Percentiles rank a stretch among this genome's conserved stretches.
Evolutionary conservation across 2,797 vertebrate species (phyloP).

Genomic region (Sphaeramia orbicularis): DNA sequence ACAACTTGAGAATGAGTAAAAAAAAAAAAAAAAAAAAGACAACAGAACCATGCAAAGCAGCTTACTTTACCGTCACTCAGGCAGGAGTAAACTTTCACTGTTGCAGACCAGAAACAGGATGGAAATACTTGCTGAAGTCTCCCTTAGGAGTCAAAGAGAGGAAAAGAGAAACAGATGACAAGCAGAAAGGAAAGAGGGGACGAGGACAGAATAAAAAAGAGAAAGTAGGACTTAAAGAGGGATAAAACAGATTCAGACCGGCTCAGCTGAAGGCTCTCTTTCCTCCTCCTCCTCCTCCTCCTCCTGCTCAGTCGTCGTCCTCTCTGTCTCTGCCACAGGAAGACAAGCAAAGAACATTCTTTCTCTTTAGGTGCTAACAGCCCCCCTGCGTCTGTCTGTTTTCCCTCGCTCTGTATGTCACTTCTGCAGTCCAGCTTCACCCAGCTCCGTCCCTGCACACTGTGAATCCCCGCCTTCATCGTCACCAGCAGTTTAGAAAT

Average conservation of each 20-base stretch:
- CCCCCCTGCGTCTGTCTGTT: slow-evolving; percentile 62
- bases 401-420: slow-evolving; percentile 62
- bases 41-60: slow-evolving; percentile 1
- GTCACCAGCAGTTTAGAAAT: slow-evolving; percentile 40
- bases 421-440: slow-evolving; percentile 43
- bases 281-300: slow-evolving; percentile 36
- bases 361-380: slow-evolving; percentile 78
- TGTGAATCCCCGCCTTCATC: slow-evolving; percentile 69
- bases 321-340: slow-evolving; percentile 66
- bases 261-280: slow-evolving; percentile 25
- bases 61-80: slow-evolving; percentile 50
- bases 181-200: slow-evolving; percentile 46
- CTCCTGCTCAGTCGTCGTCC: slow-evolving; percentile 37
- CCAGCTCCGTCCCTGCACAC: slow-evolving; percentile 51
- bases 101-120: slow-evolving; percentile 72
- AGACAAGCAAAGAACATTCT: slow-evolving; percentile 81
- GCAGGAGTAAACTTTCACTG: slow-evolving; percentile 59
- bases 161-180: slow-evolving; percentile 72
- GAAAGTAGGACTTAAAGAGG: slow-evolving; percentile 5
- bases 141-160: slow-evolving; percentile 42
- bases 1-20: slow-evolving; percentile 3
- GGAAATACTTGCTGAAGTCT: slow-evolving; percentile 52
- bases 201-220: slow-evolving; percentile 34
- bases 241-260: slow-evolving; percentile 26
- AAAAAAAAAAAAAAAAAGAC: slow-evolving; percentile 2